phyloP scores from a whole-genome alignment of 1,140 invertebrate genomes.

The Drosophila fuyamai region DNA sequence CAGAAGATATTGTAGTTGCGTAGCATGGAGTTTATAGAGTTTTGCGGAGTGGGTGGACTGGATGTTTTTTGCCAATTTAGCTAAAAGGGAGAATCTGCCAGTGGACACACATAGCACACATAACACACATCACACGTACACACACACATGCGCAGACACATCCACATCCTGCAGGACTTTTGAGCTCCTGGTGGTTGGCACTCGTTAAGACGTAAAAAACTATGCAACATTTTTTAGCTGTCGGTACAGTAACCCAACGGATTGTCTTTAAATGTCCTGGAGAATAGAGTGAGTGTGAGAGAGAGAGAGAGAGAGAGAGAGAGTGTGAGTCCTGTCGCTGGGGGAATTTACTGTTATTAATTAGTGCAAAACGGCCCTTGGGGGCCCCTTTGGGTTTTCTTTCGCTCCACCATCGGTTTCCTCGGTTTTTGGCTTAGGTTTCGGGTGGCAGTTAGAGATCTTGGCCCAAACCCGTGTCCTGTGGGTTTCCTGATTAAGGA shows the following conservation, averaged over 20 bases:
- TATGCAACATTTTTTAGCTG: slow-evolving; percentile 79
- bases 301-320: not conserved
- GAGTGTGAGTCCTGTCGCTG: slow-evolving; percentile 7
- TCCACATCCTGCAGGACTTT: slow-evolving; percentile 42
- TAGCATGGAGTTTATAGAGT: not conserved
- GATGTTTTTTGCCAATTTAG: slow-evolving; percentile 74
- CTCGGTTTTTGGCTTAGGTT: slow-evolving; percentile 20
- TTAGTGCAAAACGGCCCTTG: slow-evolving; percentile 81
- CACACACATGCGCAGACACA: slow-evolving; percentile 34
- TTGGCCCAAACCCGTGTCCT: slow-evolving; percentile 30
- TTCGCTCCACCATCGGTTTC: slow-evolving; percentile 10
- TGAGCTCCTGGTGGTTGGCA: slow-evolving; percentile 73
- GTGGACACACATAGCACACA: slow-evolving; percentile 54
- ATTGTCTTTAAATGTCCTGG: slow-evolving; percentile 26
- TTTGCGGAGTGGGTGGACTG: slow-evolving; percentile 34
- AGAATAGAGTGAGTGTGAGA: not conserved
- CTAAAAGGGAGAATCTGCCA: slow-evolving; percentile 77
- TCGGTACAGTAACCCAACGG: slow-evolving; percentile 48
- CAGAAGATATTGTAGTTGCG: slow-evolving; percentile 4
- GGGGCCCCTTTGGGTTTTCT: slow-evolving; percentile 54
- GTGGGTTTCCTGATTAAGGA: slow-evolving; percentile 67
- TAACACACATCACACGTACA: slow-evolving; percentile 21
- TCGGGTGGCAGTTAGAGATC: slow-evolving; percentile 6
- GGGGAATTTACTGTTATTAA: slow-evolving; percentile 79
- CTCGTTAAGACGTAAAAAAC: slow-evolving; percentile 81